Conservation (phyloP, 1,140 invertebrate species). For the Melipona quadrifasciata region DNA sequence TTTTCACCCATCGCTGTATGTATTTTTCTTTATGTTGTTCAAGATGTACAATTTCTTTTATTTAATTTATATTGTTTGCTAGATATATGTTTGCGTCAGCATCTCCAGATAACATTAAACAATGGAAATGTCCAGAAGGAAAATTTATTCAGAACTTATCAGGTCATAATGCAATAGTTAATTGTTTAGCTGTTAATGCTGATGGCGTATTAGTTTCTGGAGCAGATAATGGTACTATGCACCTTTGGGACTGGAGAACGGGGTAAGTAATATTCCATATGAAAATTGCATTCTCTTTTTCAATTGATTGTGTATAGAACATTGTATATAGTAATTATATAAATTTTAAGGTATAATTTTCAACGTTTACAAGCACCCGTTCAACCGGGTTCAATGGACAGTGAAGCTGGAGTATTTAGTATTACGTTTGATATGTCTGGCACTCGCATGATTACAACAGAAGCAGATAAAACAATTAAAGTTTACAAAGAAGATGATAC, state of each 20-base stretch:
- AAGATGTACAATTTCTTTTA: background rate
- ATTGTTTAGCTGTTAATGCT: conserved; percentile 96
- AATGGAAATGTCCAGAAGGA: conserved; percentile 99
- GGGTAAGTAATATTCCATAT: conserved; percentile 82
- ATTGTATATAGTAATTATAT: conserved; percentile 17
- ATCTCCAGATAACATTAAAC: conserved; percentile 99
- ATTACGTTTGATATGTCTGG: conserved; percentile 97
- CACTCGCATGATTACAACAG: conserved; percentile 95
- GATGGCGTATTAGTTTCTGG: conserved; percentile 98
- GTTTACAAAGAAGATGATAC: conserved; percentile 99
- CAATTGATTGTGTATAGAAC: background rate
- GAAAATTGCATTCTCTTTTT: conserved; percentile 1
- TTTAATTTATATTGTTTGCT: conserved; percentile 57
- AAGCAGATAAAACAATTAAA: conserved; percentile 99
- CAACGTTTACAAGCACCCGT: conserved; percentile 95
- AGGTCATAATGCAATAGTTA: conserved; percentile 99
- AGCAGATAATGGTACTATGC: conserved; percentile 99
- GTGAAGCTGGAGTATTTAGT: conserved; percentile 98
- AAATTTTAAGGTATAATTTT: conserved; percentile 90
- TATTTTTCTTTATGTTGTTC: conserved; percentile 60
- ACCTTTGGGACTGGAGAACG: conserved; percentile 99
- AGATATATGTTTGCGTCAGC: conserved; percentile 98
- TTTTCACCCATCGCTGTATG: conserved; percentile 93
- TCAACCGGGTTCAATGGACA: conserved; percentile 99
- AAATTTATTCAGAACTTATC: conserved; percentile 98